Evolutionary conservation across 2,113 vertebrate species (phyloP), one percentile per base, ranked within the genome.

Genomic region (Psammodynastes pulverulentus): DNA sequence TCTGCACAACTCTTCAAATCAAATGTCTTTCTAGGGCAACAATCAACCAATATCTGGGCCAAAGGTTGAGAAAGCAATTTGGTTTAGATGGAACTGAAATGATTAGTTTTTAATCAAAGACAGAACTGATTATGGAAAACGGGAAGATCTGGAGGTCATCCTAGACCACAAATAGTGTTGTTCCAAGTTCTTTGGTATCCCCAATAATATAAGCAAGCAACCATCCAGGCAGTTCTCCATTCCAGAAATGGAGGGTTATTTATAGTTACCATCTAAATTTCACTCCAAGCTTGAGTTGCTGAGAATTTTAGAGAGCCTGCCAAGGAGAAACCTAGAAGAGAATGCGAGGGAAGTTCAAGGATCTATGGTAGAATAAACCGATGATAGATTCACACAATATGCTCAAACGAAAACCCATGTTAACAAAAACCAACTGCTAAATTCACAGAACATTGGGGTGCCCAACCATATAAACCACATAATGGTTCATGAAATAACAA

Each of bases 131-230:
- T 53, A 45, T 54, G 91, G 86, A 46, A 45, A 91, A 29, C 34
- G 53, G 91, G 86, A 88, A 79, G 58, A n/a, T 19, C 48, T 88
- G 62, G 91, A 92, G 62, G 86, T 52, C 86, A 92, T 54, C 86
- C 86, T 67, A 92, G 88, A 86, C 86, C 91, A 88, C 39, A 4
- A 24, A 23, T 29, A 17, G 34, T 45, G 72, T 9, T 90, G 1
- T 87, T 1, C 58, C 95, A 91, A 96, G n/a, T 88, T 72, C 49
- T 79, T 13, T 88, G 86, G 86, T 92, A 29, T 88, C 72, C n/a
- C 91, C 39, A 88, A 9, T 72, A 43, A 45, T 45, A 29, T 13
- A 92, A 67, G 62, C 79, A 88, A 91, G 45, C 23, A 34, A 52
- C 48, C 86, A 17, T 53, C 15, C 19, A 34, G 72, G 91, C 48